Evolutionary conservation across 2,888 invertebrate genomes (phyloP).

Genomic region (Cerastis rubricosa): DNA sequence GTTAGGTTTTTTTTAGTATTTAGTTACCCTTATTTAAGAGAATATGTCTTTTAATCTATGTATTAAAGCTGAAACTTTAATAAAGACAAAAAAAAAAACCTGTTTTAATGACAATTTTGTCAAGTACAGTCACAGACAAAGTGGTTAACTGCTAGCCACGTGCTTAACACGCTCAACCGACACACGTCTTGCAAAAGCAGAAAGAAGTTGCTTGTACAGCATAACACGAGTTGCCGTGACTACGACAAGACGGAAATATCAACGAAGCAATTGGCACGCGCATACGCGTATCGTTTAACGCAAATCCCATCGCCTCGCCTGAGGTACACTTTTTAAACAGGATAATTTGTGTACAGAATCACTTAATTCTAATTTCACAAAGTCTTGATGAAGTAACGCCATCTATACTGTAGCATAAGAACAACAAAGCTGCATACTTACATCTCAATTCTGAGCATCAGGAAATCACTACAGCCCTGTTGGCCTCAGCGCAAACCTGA

Average conservation of each 20-base stretch:
- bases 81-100: too few relatives aligned
- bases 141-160: background rate
- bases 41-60: too few relatives aligned
- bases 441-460: conserved; percentile 39
- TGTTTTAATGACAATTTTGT: too few relatives aligned
- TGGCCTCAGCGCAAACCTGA: conserved; percentile 50
- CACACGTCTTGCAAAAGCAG: background rate
- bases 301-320: background rate
- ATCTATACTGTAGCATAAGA: conserved; percentile 12
- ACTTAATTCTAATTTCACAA: background rate
- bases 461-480: conserved; percentile 44
- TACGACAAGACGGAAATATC: background rate
- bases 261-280: background rate
- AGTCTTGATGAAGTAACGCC: background rate
- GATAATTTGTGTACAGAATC: background rate
- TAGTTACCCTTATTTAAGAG: too few relatives aligned
- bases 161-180: background rate
- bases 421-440: conserved; percentile 15
- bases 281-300: too few relatives aligned
- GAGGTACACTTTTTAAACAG: background rate
- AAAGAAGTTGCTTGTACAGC: background rate
- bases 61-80: too few relatives aligned
- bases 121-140: conserved; percentile 15
- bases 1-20: too few relatives aligned
- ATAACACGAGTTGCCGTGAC: background rate